phyloP scores from a whole-genome alignment of 2,113 vertebrate species.

The western clawed frog (Xenopus tropicalis) region DNA sequence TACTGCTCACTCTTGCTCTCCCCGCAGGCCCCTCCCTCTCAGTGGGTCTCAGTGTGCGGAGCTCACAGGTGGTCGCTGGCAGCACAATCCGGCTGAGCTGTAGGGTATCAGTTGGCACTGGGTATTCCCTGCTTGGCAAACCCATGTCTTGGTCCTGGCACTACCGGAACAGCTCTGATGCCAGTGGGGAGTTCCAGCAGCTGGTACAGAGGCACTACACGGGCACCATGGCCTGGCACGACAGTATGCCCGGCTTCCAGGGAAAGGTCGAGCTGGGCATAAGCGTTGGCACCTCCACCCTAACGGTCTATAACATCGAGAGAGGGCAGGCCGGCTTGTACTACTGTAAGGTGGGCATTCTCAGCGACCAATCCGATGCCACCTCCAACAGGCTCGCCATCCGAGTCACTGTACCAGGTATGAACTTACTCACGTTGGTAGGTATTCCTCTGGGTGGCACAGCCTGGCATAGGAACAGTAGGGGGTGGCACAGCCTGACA shows the following conservation, averaged over 20 bases:
- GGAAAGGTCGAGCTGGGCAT: slow-evolving; percentile 38
- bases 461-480: too few relatives aligned
- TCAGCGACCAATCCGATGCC: slow-evolving; percentile 45
- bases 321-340: slow-evolving; percentile 62
- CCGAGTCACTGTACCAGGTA: slow-evolving; percentile 71
- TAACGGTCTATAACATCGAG: slow-evolving; percentile 56
- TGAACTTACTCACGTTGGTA: background rate
- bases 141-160: slow-evolving; percentile 64
- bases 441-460: background rate
- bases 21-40: background rate
- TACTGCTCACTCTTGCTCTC: background rate
- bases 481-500: too few relatives aligned
- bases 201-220: slow-evolving; percentile 58
- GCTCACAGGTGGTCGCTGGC: background rate
- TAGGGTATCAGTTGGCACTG: accelerated
- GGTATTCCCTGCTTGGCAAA: slow-evolving; percentile 15
- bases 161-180: slow-evolving; percentile 48
- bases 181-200: background rate
- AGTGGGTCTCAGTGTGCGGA: background rate
- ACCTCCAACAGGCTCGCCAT: slow-evolving; percentile 63
- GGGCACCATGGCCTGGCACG: slow-evolving; percentile 66
- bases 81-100: slow-evolving; percentile 54
- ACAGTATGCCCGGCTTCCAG: slow-evolving; percentile 57
- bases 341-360: slow-evolving; percentile 66
- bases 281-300: slow-evolving; percentile 44